Evolutionary conservation across 2,797 vertebrate genomes (phyloP).

Genomic region (Philypnodon macrostomus): DNA sequence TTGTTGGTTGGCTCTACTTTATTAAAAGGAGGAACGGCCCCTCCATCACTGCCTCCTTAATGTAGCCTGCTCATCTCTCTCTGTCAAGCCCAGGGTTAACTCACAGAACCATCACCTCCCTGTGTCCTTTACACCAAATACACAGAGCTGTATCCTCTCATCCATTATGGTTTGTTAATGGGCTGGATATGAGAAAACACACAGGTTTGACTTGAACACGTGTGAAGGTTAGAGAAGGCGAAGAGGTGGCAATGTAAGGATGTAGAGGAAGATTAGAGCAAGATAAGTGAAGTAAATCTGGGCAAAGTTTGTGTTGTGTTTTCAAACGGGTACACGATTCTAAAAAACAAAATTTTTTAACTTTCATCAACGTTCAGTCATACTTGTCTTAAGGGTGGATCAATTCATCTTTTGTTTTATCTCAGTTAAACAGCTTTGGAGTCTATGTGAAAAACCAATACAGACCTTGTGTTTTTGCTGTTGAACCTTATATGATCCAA

Average conservation of each 20-base stretch:
- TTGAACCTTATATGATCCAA: too few species aligned
- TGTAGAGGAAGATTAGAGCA: too few species aligned
- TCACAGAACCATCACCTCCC: constrained; percentile 26
- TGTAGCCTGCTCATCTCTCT: constrained; percentile 56
- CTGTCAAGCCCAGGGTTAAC: constrained; percentile 55
- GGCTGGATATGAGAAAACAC: not conserved
- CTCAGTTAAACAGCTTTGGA: too few species aligned
- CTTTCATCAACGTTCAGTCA: too few species aligned
- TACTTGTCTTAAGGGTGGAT: too few species aligned
- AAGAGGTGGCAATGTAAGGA: not conserved
- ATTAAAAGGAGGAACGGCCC: constrained; percentile 59
- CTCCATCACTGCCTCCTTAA: constrained; percentile 66
- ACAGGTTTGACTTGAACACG: not conserved
- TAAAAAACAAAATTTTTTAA: too few species aligned
- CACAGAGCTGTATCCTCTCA: constrained; percentile 16
- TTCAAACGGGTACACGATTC: too few species aligned
- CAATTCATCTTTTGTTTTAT: too few species aligned
- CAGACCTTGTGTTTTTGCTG: too few species aligned
- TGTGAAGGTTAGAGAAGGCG: not conserved
- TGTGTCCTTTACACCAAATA: constrained; percentile 13
- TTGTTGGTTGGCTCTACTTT: constrained; percentile 54
- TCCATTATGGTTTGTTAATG: not conserved
- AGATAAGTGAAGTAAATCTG: too few species aligned
- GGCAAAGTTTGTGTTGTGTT: too few species aligned
- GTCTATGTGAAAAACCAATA: too few species aligned